phyloP scores from a whole-genome alignment of 2,797 vertebrate genomes.

The Anguilla marmorata region DNA sequence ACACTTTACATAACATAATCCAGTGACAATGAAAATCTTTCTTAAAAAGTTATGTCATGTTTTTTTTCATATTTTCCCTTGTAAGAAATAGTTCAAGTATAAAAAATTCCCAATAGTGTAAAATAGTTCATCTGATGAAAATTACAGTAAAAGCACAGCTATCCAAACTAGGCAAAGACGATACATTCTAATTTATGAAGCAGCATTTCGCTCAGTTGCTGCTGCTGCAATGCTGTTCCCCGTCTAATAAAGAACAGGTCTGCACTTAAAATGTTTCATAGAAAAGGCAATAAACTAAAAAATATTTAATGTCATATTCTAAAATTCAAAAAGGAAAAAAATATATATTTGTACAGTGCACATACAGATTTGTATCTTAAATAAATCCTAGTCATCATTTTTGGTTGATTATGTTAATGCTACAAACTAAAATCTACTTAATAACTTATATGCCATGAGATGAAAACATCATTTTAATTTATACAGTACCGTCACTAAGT shows the following conservation, averaged over 20 bases:
- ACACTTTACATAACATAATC: constrained; percentile 88
- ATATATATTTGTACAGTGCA: constrained; percentile 89
- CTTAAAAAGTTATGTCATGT: constrained; percentile 77
- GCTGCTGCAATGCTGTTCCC: constrained; percentile 64
- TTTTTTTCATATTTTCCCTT: constrained; percentile 93
- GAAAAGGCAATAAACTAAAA: constrained; percentile 81
- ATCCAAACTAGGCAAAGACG: constrained; percentile 85
- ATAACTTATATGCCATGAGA: constrained; percentile 99
- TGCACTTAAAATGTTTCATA: constrained; percentile 75
- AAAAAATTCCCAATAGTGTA: constrained; percentile 99
- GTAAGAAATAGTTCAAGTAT: constrained; percentile 99
- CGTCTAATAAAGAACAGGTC: constrained; percentile 69
- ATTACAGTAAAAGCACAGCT: constrained; percentile 92
- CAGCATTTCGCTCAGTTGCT: constrained; percentile 79
- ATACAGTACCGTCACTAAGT: constrained; percentile 97
- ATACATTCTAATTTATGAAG: constrained; percentile 88
- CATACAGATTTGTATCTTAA: constrained; percentile 89
- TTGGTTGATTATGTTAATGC: constrained; percentile 96
- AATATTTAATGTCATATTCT: constrained; percentile 82
- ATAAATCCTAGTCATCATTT: constrained; percentile 95
- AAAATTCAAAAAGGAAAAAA: constrained; percentile 79
- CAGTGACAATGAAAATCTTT: constrained; percentile 93
- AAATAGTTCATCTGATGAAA: constrained; percentile 93
- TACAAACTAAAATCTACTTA: constrained; percentile 91
- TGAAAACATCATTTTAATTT: constrained; percentile 94